Percentiles rank a stretch among this genome's conserved stretches.
phyloP scores from a whole-genome alignment of 2,888 invertebrate species.

The Gymnocheta viridis region DNA sequence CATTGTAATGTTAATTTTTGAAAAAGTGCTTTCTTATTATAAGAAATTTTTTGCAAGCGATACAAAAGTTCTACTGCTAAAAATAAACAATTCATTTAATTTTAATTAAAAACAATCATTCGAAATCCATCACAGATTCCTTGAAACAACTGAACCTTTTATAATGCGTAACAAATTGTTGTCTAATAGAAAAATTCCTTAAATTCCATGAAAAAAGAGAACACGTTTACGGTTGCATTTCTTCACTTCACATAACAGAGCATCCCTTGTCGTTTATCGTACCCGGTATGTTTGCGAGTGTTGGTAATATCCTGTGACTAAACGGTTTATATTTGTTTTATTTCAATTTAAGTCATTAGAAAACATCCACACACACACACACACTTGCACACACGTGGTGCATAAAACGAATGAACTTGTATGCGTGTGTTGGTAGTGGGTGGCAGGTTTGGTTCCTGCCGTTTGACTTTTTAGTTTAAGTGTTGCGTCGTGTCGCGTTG shows the following conservation, averaged over 20 bases:
- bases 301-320: slow-evolving; percentile 83
- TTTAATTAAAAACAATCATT: slow-evolving; percentile 62
- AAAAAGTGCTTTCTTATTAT: too few species aligned
- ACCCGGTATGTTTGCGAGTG: slow-evolving; percentile 49
- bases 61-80: not conserved
- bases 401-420: slow-evolving; percentile 21
- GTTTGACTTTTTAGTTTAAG: slow-evolving; percentile 72
- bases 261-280: slow-evolving; percentile 33
- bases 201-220: slow-evolving; percentile 53
- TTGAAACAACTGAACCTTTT: slow-evolving; percentile 47
- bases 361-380: not conserved
- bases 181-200: slow-evolving; percentile 77
- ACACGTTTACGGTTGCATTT: slow-evolving; percentile 53
- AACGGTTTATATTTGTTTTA: slow-evolving; percentile 82
- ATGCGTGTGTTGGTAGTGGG: slow-evolving; percentile 39
- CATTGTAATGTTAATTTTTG: too few species aligned
- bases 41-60: not conserved
- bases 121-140: slow-evolving; percentile 50
- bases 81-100: slow-evolving; percentile 51
- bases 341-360: slow-evolving; percentile 77
- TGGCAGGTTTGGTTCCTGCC: slow-evolving; percentile 70
- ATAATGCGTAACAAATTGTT: slow-evolving; percentile 75
- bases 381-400: slow-evolving; percentile 58
- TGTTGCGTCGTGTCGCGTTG: too few species aligned
- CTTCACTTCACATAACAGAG: slow-evolving; percentile 11